Evolutionary conservation across 1,140 invertebrate species (phyloP).

Genomic region (Lepidurus arcticus): DNA sequence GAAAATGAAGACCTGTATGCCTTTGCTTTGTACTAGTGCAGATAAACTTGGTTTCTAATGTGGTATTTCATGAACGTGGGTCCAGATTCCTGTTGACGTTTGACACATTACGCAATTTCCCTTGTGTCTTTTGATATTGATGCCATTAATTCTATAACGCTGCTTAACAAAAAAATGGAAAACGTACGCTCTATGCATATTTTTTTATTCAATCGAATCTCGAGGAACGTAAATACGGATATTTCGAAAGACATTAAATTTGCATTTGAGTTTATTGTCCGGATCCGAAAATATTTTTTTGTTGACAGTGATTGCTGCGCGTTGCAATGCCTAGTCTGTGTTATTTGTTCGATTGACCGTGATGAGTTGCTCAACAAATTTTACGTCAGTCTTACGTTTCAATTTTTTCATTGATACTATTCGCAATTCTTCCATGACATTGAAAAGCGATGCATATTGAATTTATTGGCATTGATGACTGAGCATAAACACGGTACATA

Average conservation of each 20-base stretch:
- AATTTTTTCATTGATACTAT: not conserved
- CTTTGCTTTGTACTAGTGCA: slow-evolving; percentile 19
- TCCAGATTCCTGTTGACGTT: slow-evolving; percentile 1
- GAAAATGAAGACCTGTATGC: slow-evolving; percentile 21
- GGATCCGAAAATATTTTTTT: not conserved
- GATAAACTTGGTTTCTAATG: slow-evolving; percentile 22
- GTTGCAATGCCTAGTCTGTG: slow-evolving; percentile 14
- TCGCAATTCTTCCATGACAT: slow-evolving; percentile 11
- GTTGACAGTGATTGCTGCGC: slow-evolving; percentile 5
- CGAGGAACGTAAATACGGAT: too few species aligned
- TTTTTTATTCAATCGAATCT: too few species aligned
- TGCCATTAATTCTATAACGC: slow-evolving; percentile 10
- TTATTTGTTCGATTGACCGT: slow-evolving; percentile 1
- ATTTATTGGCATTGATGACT: slow-evolving; percentile 15
- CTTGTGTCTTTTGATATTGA: not conserved
- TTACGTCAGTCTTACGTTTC: not conserved
- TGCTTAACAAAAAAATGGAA: not conserved
- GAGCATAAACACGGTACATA: slow-evolving; percentile 13
- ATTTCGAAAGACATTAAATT: too few species aligned
- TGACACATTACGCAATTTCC: not conserved
- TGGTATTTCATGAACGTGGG: slow-evolving; percentile 19
- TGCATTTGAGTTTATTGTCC: too few species aligned
- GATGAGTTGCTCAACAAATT: not conserved
- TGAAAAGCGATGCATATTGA: slow-evolving; percentile 14
- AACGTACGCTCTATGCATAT: not conserved